Percentiles rank a stretch among this genome's conserved stretches.
These are phyloP conservation scores for Clavelina lepadiformis DNA, from an alignment of 23 tunicate genomes.

Conservation along the genomic window DNA sequence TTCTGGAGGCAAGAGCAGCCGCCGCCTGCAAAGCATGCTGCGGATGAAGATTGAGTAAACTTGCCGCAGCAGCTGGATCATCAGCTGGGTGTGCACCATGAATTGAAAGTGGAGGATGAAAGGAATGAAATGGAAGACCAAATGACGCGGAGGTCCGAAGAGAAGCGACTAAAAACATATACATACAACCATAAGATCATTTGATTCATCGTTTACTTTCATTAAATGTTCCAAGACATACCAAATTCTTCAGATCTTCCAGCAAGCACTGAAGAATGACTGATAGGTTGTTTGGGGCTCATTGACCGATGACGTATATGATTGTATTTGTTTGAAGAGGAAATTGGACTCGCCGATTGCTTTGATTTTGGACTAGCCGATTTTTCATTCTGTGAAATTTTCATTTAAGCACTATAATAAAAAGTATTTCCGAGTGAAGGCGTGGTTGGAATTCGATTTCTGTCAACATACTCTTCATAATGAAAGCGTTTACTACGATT, in stretches of 20 bases:
- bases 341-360: slow-evolving; percentile 44
- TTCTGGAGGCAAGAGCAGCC: slow-evolving; percentile 19
- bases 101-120: slow-evolving; percentile 15
- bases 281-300: slow-evolving; percentile 29
- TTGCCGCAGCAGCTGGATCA: neutral
- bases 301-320: slow-evolving; percentile 19
- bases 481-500: no score
- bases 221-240: neutral
- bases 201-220: neutral
- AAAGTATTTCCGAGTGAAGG: no score
- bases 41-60: slow-evolving; percentile 8
- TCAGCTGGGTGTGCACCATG: slow-evolving; percentile 5
- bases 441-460: no score
- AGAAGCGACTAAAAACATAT: slow-evolving; percentile 19
- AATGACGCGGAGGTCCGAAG: slow-evolving; percentile 26
- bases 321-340: slow-evolving; percentile 10
- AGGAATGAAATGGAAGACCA: slow-evolving; percentile 27
- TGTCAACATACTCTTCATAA: no score
- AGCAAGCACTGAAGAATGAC: neutral
- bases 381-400: slow-evolving; percentile 30
- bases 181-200: neutral
- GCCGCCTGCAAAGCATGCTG: slow-evolving; percentile 13
- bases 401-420: no score
- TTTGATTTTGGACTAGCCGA: slow-evolving; percentile 48
- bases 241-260: slow-evolving; percentile 19